A percentile compares a stretch with the other conserved stretches of the same genome.
Evolutionary conservation across 1,140 invertebrate species (phyloP).

Genomic region (Lucilia cuprina): DNA sequence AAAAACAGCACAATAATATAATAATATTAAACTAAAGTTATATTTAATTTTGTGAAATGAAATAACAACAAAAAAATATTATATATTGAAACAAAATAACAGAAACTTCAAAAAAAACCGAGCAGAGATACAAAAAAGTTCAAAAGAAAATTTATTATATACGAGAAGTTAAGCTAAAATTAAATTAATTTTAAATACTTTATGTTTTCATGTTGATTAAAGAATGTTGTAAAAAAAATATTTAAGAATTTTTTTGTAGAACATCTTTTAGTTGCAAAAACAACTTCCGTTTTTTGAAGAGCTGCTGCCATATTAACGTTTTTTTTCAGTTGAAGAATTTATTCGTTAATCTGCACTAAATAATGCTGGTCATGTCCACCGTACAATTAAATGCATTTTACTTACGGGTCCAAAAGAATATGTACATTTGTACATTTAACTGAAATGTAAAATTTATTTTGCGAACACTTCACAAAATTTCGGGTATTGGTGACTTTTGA

Average conservation of each 20-base stretch:
- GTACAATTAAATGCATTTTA: background rate
- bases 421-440: background rate
- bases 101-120: background rate
- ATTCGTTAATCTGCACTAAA: constrained; percentile 11
- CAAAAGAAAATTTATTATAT: background rate
- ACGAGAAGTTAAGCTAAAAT: background rate
- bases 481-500: background rate
- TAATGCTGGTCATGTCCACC: constrained; percentile 8
- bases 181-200: background rate
- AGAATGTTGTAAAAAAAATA: background rate
- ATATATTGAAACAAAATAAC: background rate
- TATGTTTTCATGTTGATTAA: background rate
- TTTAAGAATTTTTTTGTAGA: background rate
- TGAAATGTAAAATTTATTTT: background rate
- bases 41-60: constrained; percentile 4
- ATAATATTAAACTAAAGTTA: background rate
- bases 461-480: background rate
- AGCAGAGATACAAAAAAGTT: background rate
- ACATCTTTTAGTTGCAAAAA: background rate
- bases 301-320: background rate
- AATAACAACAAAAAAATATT: too few relatives aligned
- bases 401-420: background rate
- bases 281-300: background rate
- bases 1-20: background rate
- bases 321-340: background rate